These are phyloP conservation scores for Micropterix aruncella DNA, from an alignment of 2,888 invertebrate genomes.

Conservation along the genomic window DNA sequence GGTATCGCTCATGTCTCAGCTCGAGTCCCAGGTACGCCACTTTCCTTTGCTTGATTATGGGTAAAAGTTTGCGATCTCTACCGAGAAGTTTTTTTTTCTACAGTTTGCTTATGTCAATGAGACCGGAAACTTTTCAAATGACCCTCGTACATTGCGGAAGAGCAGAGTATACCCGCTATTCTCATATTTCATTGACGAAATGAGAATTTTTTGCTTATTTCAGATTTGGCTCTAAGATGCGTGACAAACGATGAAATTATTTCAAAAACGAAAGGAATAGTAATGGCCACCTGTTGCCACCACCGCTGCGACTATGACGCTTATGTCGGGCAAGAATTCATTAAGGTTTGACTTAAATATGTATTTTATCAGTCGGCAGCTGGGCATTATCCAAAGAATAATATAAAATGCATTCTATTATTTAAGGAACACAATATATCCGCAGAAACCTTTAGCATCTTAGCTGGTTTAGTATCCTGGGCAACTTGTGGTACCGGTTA, in stretches of 20 bases:
- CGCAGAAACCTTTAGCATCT: constrained; percentile 52
- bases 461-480: constrained; percentile 80
- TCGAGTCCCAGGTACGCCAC: not conserved
- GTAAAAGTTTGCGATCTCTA: no score
- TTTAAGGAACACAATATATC: constrained; percentile 39
- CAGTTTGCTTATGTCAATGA: not conserved
- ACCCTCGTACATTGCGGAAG: no score
- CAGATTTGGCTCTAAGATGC: constrained; percentile 63
- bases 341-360: constrained; percentile 21
- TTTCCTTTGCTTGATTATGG: no score
- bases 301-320: constrained; percentile 64
- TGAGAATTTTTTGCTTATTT: constrained; percentile 7
- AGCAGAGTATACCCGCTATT: no score
- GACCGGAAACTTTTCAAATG: no score
- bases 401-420: constrained; percentile 3
- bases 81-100: not conserved
- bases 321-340: constrained; percentile 54
- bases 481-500: constrained; percentile 67
- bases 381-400: no score
- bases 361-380: constrained; percentile 10
- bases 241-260: constrained; percentile 28
- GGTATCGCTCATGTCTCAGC: no score
- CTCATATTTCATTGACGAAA: no score
- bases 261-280: constrained; percentile 37
- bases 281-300: constrained; percentile 84